phyloP scores from a whole-genome alignment of 35 echinoderm and acorn worm species.

The Lytechinus pictus region DNA sequence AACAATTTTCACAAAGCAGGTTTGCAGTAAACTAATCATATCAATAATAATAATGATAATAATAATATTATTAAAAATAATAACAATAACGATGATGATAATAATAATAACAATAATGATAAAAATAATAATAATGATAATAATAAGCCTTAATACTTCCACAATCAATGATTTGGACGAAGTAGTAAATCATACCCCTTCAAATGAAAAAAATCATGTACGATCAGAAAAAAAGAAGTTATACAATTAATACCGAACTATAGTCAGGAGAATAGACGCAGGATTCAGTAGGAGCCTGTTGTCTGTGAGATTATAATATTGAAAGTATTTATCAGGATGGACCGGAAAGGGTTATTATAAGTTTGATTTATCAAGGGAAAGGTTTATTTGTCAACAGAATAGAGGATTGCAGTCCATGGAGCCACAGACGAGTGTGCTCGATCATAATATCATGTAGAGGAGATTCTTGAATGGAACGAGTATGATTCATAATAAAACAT shows the following conservation, averaged over 20 bases:
- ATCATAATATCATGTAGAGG: neutral
- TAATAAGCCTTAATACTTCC: too few relatives aligned
- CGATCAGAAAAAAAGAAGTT: neutral
- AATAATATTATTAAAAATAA: too few relatives aligned
- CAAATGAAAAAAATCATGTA: neutral
- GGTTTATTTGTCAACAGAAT: constrained; percentile 36
- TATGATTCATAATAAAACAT: constrained; percentile 2
- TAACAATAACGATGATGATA: too few relatives aligned
- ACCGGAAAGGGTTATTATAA: constrained; percentile 20
- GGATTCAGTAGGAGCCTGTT: neutral
- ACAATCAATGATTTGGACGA: too few relatives aligned
- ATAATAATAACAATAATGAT: too few relatives aligned
- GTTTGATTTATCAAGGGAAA: constrained; percentile 30
- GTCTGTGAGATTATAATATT: neutral
- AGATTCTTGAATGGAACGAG: neutral
- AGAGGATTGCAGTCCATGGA: neutral
- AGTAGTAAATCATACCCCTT: too few relatives aligned
- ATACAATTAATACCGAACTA: neutral
- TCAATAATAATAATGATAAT: too few relatives aligned
- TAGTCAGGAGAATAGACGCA: neutral
- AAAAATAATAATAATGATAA: too few relatives aligned
- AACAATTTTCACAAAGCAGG: too few relatives aligned
- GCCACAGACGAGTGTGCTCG: neutral
- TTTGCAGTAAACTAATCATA: too few relatives aligned
- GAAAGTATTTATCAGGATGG: neutral